phyloP scores from a whole-genome alignment of 2,113 vertebrate species.

The Phyllostomus discolor region DNA sequence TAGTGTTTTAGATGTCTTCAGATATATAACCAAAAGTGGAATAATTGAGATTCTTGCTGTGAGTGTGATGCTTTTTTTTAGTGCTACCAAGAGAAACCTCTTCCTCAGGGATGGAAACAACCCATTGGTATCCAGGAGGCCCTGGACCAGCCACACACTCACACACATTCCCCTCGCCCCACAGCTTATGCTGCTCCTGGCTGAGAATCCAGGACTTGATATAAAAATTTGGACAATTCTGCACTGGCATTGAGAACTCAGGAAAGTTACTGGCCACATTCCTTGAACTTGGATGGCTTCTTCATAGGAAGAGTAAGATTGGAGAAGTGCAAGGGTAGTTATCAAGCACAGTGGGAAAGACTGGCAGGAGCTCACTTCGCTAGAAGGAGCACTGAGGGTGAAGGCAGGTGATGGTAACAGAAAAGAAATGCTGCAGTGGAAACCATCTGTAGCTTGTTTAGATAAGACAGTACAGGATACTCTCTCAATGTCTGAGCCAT shows the following conservation, averaged over 20 bases:
- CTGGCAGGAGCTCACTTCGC: not conserved
- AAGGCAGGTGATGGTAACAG: rapidly evolving
- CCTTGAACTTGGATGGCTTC: not conserved
- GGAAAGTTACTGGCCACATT: not conserved
- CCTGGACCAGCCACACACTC: too few relatives aligned
- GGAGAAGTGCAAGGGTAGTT: not conserved
- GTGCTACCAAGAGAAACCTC: not conserved
- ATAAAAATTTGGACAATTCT: not conserved
- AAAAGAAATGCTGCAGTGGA: not conserved
- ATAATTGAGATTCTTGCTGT: not conserved
- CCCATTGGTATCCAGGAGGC: not conserved
- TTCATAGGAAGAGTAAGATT: not conserved
- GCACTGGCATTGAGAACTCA: not conserved
- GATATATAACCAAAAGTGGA: not conserved
- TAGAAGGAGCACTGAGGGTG: not conserved
- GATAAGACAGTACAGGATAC: too few relatives aligned
- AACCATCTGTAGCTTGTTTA: not conserved
- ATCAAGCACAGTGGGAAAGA: not conserved
- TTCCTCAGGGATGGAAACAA: not conserved
- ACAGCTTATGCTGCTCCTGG: not conserved
- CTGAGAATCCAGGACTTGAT: not conserved
- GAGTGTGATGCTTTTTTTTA: not conserved
- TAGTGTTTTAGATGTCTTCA: not conserved
- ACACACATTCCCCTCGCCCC: too few relatives aligned
- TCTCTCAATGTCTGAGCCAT: not conserved